Conservation (phyloP, 2,888 invertebrate genomes). For the Chrysolina americana region DNA sequence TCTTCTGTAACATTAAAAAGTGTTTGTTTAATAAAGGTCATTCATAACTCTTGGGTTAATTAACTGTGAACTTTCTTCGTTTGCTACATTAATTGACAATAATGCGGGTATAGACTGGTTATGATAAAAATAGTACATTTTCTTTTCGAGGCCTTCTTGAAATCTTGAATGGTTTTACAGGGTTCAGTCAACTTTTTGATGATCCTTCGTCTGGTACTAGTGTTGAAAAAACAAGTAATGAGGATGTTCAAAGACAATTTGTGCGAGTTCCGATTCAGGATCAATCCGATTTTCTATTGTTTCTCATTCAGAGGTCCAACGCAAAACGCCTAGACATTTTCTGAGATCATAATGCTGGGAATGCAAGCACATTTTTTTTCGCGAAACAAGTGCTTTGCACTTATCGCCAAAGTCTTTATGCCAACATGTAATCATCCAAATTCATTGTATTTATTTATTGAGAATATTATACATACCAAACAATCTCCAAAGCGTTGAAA, state of each 20-base stretch:
- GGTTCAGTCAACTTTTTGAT: slow-evolving; percentile 11
- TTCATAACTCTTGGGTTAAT: slow-evolving; percentile 18
- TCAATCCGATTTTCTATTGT: too few species aligned
- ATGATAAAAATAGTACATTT: slow-evolving; percentile 16
- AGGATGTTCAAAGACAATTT: background rate
- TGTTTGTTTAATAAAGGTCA: slow-evolving; percentile 9
- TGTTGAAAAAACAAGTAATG: background rate
- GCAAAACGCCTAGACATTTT: too few species aligned
- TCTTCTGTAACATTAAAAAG: slow-evolving; percentile 5
- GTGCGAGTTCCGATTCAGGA: too few species aligned
- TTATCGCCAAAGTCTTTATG: too few species aligned
- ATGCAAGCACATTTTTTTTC: too few species aligned
- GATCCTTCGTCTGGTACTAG: background rate
- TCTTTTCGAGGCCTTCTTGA: slow-evolving; percentile 2
- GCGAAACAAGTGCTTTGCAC: too few species aligned
- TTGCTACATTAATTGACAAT: slow-evolving; percentile 18
- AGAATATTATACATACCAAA: too few species aligned
- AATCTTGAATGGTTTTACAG: slow-evolving; percentile 5
- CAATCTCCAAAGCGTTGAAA: too few species aligned
- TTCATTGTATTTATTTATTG: too few species aligned
- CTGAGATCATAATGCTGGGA: too few species aligned
- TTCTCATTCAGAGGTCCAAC: too few species aligned
- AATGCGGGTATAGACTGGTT: slow-evolving; percentile 17
- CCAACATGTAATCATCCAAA: too few species aligned
- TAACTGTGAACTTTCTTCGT: slow-evolving; percentile 22